Percentiles rank a stretch among this genome's conserved stretches.
Conservation (phyloP, 2,888 invertebrate genomes). For the Apamea monoglypha region DNA sequence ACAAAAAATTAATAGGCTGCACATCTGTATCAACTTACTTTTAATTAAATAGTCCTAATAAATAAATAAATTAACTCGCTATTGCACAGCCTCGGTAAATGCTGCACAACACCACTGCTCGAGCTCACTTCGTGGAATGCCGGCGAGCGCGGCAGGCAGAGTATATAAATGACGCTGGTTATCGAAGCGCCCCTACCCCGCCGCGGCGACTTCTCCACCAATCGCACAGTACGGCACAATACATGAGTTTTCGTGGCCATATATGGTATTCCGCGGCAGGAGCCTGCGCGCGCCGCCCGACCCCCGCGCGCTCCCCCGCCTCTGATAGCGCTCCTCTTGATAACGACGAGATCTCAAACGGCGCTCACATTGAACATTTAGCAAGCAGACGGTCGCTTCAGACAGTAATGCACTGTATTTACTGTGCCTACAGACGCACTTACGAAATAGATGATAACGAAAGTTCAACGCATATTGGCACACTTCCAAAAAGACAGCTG, state of each 20-base stretch:
- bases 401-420: conserved; percentile 53
- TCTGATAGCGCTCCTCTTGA: conserved; percentile 82
- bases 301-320: conserved; percentile 73
- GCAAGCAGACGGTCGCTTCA: conserved; percentile 61
- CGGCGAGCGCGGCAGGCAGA: conserved; percentile 85
- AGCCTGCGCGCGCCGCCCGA: conserved; percentile 85
- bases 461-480: conserved; percentile 73
- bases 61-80: conserved; percentile 89
- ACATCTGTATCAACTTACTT: conserved; percentile 85
- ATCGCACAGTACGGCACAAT: conserved; percentile 91
- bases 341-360: conserved; percentile 79
- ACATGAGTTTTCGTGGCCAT: conserved; percentile 86
- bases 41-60: conserved; percentile 89
- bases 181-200: conserved; percentile 90
- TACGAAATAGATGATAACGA: conserved; percentile 64
- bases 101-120: conserved; percentile 88
- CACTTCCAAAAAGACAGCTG: conserved; percentile 70
- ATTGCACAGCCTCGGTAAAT: conserved; percentile 88
- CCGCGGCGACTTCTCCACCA: conserved; percentile 89
- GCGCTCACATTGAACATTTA: conserved; percentile 71
- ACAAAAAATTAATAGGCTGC: conserved; percentile 71
- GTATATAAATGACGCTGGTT: conserved; percentile 90
- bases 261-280: conserved; percentile 90
- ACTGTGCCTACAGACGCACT: conserved; percentile 35
- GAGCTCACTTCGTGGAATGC: conserved; percentile 90